phyloP scores from a whole-genome alignment of 30 jellyfish, hydroid and myxozoan genomes.

The Turritopsis rubra region DNA sequence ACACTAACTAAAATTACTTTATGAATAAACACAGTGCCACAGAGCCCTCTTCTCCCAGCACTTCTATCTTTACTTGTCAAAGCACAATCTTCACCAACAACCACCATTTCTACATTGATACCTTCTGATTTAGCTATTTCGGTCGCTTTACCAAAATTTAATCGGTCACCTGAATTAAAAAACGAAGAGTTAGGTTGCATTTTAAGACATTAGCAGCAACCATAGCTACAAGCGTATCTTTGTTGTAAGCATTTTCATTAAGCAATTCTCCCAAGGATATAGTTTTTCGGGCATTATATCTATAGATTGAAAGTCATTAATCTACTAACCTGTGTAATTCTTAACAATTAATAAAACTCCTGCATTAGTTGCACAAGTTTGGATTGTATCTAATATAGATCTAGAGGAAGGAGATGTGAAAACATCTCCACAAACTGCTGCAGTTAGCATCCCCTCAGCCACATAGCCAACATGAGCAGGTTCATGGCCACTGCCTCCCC shows the following conservation, averaged over 20 bases:
- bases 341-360: conserved; percentile 86
- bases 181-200: too few species aligned
- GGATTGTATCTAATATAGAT: conserved; percentile 68
- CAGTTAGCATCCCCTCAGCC: conserved; percentile 93
- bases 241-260: too few species aligned
- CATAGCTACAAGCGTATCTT: too few species aligned
- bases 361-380: conserved; percentile 67
- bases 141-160: conserved; percentile 94
- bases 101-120: conserved; percentile 85
- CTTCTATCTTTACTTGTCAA: conserved; percentile 74
- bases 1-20: conserved; percentile 29
- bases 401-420: conserved; percentile 91
- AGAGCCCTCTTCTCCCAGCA: conserved; percentile 96
- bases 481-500: conserved; percentile 99
- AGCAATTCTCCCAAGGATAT: too few species aligned
- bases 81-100: conserved; percentile 98
- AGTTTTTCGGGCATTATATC: too few species aligned
- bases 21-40: conserved; percentile 87
- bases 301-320: too few species aligned
- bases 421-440: conserved; percentile 91
- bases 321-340: conserved; percentile 62
- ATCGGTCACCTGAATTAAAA: conserved; percentile 65
- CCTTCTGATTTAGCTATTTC: conserved; percentile 85
- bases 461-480: conserved; percentile 93
- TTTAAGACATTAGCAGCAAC: neutral